These are phyloP conservation scores for Gymnobelideus leadbeateri DNA, from an alignment of 2,113 vertebrate genomes.

Conservation along the genomic window DNA sequence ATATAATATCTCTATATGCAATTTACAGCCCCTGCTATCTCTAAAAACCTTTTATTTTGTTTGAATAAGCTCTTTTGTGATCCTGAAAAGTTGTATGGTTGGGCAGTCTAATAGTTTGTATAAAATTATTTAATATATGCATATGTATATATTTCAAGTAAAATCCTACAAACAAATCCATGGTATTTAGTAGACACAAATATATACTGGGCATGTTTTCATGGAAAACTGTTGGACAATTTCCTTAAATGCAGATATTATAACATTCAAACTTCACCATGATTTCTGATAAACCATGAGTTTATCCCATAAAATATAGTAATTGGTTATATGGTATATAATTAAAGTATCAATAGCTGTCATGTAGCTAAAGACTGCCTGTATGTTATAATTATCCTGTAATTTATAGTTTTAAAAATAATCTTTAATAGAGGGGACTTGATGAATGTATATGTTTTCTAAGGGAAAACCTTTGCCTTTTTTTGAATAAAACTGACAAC, in stretches of 20 bases:
- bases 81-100: neutral
- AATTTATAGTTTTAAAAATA: constrained; percentile 56
- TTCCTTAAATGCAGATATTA: constrained; percentile 56
- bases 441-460: constrained; percentile 38
- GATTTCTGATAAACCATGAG: constrained; percentile 64
- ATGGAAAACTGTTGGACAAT: constrained; percentile 51
- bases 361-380: constrained; percentile 57
- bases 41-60: neutral
- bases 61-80: neutral
- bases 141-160: neutral
- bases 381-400: constrained; percentile 61
- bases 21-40: neutral
- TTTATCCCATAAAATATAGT: constrained; percentile 58
- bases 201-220: constrained; percentile 15
- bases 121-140: neutral
- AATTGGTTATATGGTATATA: constrained; percentile 65
- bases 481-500: constrained; percentile 17
- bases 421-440: constrained; percentile 44
- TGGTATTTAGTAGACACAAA: constrained; percentile 10
- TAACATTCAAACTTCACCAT: constrained; percentile 49
- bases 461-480: constrained; percentile 39
- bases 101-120: neutral
- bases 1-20: neutral
- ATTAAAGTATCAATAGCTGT: constrained; percentile 65
- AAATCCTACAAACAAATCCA: neutral